Conservation (phyloP, 2,888 invertebrate species). For the Drosophila quinaria region DNA sequence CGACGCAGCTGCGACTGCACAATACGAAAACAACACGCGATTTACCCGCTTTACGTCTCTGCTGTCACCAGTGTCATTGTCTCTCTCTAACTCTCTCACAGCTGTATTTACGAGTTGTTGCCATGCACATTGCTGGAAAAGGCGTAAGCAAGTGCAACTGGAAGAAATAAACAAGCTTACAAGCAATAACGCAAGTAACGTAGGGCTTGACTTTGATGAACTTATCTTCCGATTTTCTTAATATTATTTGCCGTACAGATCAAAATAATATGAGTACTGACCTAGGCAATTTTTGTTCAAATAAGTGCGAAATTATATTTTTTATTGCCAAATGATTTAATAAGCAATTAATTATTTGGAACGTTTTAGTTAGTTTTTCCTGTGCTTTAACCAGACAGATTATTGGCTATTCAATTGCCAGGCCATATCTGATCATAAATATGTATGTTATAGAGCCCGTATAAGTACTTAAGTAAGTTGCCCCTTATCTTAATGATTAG, state of each 20-base stretch:
- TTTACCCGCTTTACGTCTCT: constrained; percentile 8
- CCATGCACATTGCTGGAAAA: constrained; percentile 54
- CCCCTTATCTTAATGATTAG: constrained; percentile 57
- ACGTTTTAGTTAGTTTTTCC: neutral
- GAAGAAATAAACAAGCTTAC: constrained; percentile 54
- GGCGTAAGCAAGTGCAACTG: constrained; percentile 59
- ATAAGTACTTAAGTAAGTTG: constrained; percentile 2
- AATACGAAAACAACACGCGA: constrained; percentile 60
- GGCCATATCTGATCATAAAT: constrained; percentile 4
- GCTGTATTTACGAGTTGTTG: constrained; percentile 40
- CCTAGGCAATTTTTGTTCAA: no score
- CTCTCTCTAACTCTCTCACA: neutral
- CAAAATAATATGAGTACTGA: no score
- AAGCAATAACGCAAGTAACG: constrained; percentile 35
- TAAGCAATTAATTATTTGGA: neutral
- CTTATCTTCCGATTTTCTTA: no score
- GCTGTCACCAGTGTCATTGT: neutral
- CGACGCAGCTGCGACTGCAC: constrained; percentile 35
- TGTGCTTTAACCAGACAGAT: neutral
- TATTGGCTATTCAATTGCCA: constrained; percentile 4
- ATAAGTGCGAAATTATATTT: no score
- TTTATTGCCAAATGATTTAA: neutral
- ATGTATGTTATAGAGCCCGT: constrained; percentile 1
- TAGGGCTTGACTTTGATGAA: neutral
- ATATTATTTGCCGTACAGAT: no score